These are phyloP conservation scores for Acinonyx jubatus DNA, from an alignment of 2,113 vertebrate genomes.

Conservation along the genomic window DNA sequence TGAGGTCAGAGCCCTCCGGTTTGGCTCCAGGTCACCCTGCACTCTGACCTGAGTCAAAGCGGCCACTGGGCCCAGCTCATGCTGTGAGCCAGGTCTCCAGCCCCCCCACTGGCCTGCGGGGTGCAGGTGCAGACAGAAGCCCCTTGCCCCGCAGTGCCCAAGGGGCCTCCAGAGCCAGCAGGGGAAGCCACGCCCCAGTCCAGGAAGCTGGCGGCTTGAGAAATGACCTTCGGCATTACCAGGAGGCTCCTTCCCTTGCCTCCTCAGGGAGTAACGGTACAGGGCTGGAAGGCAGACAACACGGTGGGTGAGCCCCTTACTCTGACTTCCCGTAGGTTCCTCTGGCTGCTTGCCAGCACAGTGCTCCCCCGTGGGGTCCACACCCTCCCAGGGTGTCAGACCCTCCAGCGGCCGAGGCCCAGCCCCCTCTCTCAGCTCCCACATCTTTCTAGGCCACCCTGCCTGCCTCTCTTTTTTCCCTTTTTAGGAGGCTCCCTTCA, in stretches of 20 bases:
- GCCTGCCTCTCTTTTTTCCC: not conserved
- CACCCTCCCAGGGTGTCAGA: not conserved
- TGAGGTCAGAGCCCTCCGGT: not conserved
- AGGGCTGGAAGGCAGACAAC: not conserved
- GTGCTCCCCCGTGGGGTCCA: accelerated
- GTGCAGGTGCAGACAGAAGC: not conserved
- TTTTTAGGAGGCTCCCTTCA: not conserved
- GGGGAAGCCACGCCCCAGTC: no score
- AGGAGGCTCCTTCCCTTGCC: not conserved
- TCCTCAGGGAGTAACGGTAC: not conserved
- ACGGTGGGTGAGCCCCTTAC: no score
- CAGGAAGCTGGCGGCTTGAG: not conserved
- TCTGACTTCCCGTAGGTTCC: not conserved
- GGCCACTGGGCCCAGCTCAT: accelerated
- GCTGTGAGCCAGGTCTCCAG: not conserved
- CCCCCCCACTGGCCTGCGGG: not conserved
- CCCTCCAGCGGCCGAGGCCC: not conserved
- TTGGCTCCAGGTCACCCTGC: not conserved
- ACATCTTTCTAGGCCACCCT: not conserved
- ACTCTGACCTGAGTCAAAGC: not conserved
- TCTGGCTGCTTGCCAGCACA: not conserved
- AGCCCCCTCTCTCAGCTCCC: no score
- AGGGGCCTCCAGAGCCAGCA: not conserved
- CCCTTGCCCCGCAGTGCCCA: accelerated
- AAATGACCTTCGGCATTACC: not conserved